A percentile compares a stretch with the other conserved stretches of the same genome.
These are phyloP conservation scores for Galleria mellonella DNA, from an alignment of 1,140 invertebrate species.

Conservation along the genomic window DNA sequence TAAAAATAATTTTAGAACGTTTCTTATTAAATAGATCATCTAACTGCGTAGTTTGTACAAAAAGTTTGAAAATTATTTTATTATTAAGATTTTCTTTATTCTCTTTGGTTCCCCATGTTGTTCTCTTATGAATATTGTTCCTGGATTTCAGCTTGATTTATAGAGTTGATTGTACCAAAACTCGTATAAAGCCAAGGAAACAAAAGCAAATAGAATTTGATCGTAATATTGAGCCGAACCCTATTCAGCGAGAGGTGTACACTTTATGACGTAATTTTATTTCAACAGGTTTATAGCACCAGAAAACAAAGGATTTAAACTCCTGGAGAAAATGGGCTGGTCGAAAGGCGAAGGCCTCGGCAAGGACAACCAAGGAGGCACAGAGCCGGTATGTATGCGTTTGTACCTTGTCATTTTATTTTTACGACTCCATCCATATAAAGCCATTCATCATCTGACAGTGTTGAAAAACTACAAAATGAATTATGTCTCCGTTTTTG, in stretches of 20 bases:
- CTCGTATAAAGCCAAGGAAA: too few species aligned
- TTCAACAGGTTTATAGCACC: slow-evolving; percentile 80
- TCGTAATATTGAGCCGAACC: not conserved
- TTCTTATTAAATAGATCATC: too few species aligned
- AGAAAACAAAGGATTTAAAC: slow-evolving; percentile 91
- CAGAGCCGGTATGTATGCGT: slow-evolving; percentile 84
- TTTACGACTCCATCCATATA: not conserved
- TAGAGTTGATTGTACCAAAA: too few species aligned
- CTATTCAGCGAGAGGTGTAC: not conserved
- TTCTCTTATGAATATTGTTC: too few species aligned
- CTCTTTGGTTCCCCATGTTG: too few species aligned
- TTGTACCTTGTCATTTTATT: too few species aligned
- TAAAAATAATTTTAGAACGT: too few species aligned
- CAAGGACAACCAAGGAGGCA: slow-evolving; percentile 81
- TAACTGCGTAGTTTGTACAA: too few species aligned
- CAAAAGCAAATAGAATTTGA: too few species aligned
- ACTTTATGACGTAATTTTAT: slow-evolving; percentile 9
- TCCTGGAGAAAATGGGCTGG: slow-evolving; percentile 95
- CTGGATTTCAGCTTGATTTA: too few species aligned
- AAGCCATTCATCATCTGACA: slow-evolving; percentile 23
- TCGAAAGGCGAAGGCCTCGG: slow-evolving; percentile 90
- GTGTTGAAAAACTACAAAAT: slow-evolving; percentile 27
- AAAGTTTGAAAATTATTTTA: too few species aligned
- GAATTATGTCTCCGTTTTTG: slow-evolving; percentile 42
- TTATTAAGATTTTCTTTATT: too few species aligned